Percentiles rank a stretch among this genome's conserved stretches.
phyloP scores from a whole-genome alignment of 2,888 invertebrate species.

The Hypomecis atomaria region DNA sequence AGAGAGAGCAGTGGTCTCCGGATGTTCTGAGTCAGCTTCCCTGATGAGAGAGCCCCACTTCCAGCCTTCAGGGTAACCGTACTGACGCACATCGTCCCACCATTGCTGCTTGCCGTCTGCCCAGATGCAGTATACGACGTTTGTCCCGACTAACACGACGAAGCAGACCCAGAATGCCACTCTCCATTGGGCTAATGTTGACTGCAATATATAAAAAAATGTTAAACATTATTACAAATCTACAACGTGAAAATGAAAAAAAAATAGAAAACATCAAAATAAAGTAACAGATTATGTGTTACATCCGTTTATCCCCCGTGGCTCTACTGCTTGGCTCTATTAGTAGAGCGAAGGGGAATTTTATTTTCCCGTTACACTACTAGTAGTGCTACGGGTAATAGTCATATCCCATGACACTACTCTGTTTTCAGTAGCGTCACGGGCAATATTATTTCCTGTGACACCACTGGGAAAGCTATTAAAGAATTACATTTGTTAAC shows the following conservation, averaged over 20 bases:
- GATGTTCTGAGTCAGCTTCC: conserved; percentile 54
- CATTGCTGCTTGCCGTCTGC: conserved; percentile 89
- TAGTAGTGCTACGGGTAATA: too few species aligned
- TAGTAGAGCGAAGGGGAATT: too few species aligned
- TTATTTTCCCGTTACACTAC: too few species aligned
- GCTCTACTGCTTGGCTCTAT: too few species aligned
- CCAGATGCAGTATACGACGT: conserved; percentile 86
- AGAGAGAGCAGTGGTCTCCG: conserved; percentile 61
- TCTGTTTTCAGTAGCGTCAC: too few species aligned
- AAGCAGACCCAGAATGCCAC: conserved; percentile 90
- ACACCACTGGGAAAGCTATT: too few species aligned
- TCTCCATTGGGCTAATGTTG: conserved; percentile 79
- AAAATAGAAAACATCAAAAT: background rate
- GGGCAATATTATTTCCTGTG: too few species aligned
- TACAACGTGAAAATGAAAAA: background rate
- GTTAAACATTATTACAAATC: background rate
- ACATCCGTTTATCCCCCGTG: too few species aligned
- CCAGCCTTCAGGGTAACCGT: conserved; percentile 74
- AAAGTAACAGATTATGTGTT: too few species aligned
- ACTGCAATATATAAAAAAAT: conserved; percentile 54
- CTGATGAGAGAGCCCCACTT: conserved; percentile 67
- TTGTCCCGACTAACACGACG: conserved; percentile 86
- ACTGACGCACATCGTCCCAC: conserved; percentile 87
- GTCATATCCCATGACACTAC: too few species aligned
- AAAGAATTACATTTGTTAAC: too few species aligned